A percentile compares a stretch with the other conserved stretches of the same genome.
Conservation (phyloP, 2,113 vertebrate genomes). For the Chitala chitala region DNA sequence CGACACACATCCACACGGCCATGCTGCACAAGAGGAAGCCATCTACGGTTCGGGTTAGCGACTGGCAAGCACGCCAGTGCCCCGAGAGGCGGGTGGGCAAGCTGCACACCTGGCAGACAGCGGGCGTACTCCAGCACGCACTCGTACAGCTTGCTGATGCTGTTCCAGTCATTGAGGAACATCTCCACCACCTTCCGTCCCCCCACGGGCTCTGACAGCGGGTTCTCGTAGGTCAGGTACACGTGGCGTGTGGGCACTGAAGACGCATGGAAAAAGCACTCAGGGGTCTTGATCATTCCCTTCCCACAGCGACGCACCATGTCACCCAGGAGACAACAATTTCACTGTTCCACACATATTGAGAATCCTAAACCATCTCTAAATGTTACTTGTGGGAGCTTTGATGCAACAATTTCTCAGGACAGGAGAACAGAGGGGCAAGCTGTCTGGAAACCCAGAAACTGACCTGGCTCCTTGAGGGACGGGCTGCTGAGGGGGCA, state of each 20-base stretch:
- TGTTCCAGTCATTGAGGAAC: constrained; percentile 97
- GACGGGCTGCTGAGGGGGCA: constrained; percentile 90
- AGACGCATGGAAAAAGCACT: not conserved
- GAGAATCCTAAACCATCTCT: too few relatives aligned
- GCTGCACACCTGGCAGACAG: constrained; percentile 73
- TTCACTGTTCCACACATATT: too few relatives aligned
- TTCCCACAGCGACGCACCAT: not conserved
- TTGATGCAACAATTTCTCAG: too few relatives aligned
- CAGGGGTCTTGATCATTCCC: too few relatives aligned
- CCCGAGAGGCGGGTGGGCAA: too few relatives aligned
- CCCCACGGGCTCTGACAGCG: constrained; percentile 90
- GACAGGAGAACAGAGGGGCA: too few relatives aligned
- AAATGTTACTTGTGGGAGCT: too few relatives aligned
- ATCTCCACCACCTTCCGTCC: constrained; percentile 95
- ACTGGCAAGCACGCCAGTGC: not conserved
- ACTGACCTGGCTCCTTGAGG: constrained; percentile 86
- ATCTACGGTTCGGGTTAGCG: too few relatives aligned
- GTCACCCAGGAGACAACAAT: too few relatives aligned
- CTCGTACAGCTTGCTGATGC: constrained; percentile 90
- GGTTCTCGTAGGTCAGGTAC: constrained; percentile 93
- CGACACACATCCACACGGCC: too few relatives aligned
- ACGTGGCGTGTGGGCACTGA: constrained; percentile 87
- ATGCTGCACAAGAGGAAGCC: too few relatives aligned
- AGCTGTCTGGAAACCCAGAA: too few relatives aligned
- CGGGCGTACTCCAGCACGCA: constrained; percentile 92